Conservation (phyloP, 2,113 vertebrate genomes). For the Ascaphus truei region DNA sequence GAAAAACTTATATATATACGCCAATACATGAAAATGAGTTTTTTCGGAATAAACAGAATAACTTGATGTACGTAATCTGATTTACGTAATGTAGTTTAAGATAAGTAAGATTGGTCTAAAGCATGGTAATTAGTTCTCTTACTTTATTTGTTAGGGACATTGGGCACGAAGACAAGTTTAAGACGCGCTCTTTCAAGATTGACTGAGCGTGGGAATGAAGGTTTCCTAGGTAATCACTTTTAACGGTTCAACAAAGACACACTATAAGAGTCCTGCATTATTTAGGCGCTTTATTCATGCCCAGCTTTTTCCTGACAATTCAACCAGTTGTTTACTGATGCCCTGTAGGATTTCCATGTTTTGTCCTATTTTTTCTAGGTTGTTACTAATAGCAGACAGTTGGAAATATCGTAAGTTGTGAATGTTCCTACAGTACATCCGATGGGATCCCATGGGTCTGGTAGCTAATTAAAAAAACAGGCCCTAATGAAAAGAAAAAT, state of each 20-base stretch:
- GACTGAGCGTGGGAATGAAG: constrained; percentile 38
- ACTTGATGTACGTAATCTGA: neutral
- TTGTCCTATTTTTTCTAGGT: constrained; percentile 63
- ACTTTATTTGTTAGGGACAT: constrained; percentile 32
- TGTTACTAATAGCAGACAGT: no score
- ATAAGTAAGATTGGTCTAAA: constrained; percentile 40
- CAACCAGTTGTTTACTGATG: constrained; percentile 47
- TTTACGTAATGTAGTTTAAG: constrained; percentile 12
- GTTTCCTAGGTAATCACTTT: constrained; percentile 56
- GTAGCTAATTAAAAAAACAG: constrained; percentile 58
- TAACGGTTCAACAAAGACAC: constrained; percentile 39
- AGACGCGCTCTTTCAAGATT: constrained; percentile 37
- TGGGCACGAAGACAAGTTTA: constrained; percentile 44
- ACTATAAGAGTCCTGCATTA: constrained; percentile 27
- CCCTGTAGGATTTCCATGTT: constrained; percentile 65
- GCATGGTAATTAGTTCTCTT: constrained; percentile 45
- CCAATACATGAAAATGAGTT: no score
- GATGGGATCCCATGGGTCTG: constrained; percentile 59
- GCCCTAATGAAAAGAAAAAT: constrained; percentile 49
- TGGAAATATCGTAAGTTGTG: constrained; percentile 52
- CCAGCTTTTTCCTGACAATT: constrained; percentile 55
- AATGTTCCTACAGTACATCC: constrained; percentile 50
- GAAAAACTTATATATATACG: no score
- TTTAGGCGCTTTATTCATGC: constrained; percentile 42
- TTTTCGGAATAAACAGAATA: no score